Base-by-base conservation (phyloP, 1,140 invertebrate species). In the Euborellia annulipes region DNA sequence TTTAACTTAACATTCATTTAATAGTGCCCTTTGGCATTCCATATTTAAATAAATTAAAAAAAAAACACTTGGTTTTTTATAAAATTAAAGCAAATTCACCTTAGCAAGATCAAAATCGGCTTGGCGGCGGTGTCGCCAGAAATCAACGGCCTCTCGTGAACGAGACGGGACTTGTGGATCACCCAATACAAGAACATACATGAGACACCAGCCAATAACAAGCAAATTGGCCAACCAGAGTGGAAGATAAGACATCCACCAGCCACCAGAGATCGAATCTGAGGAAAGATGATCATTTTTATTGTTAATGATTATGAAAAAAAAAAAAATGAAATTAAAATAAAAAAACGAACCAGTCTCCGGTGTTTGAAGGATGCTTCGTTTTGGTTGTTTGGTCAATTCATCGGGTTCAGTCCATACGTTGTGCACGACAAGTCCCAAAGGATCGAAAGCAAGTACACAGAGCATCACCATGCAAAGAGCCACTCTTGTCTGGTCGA, bases 381-480 rank as follows among this genome's bases (percentile, higher is more conserved):
- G 47, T 14, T 42, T 27, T 27, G 23, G 11, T 4, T 11, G 23
- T 27, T 27, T 4, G 23, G 4, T 27, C 4, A 27, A 27, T 27
- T 16, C 32, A 37, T 4, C 23, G 11, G 23, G 23, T 11, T 27
- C 23, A 6, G 4, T 4, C 4, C 66, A 54, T 36, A 54, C 64
- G 30, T 67, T 69, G 47, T 74, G 73, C n/a, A 87, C 58, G 20
- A 82, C 63, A 16, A 73, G 57, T 41, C 81, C 78, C 58, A 93
- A 79, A 18, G 92, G 92, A 71, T 96, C 95, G 54, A 94, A 85
- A 1, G 82, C 78, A n/a, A 95, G 60, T 8, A 94, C 67, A 2
- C 79, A 78, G 16, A 95, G 74, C 76, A 94, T 85, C 54, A 95
- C 86, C 50, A 89, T 80, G 59, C 89, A 95, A 8, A 95, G 64